Percentiles rank a stretch among this genome's conserved stretches.
Evolutionary conservation across 2,888 invertebrate genomes (phyloP).

Genomic region (Pristionchus maxplancki): DNA sequence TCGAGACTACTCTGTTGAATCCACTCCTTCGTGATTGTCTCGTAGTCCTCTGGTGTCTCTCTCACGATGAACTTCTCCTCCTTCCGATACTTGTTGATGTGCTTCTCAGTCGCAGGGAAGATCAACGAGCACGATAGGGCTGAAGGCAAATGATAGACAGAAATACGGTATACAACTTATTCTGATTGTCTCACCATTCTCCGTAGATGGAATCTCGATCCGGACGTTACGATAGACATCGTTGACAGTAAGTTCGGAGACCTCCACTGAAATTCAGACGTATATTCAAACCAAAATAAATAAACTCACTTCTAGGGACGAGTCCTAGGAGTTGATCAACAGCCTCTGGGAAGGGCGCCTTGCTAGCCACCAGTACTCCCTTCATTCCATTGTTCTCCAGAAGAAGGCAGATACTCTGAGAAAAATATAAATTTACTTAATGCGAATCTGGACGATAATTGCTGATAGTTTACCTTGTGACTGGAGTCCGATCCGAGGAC

Average conservation of each 20-base stretch:
- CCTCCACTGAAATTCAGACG: not conserved
- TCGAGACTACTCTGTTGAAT: slow-evolving; percentile 81
- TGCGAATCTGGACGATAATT: not conserved
- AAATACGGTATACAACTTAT: not conserved
- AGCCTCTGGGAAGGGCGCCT: slow-evolving; percentile 72
- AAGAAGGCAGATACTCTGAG: slow-evolving; percentile 65
- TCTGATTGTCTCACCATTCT: no score
- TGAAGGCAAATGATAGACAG: not conserved
- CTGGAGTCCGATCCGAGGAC: slow-evolving; percentile 68
- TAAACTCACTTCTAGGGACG: slow-evolving; percentile 21
- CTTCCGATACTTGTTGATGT: slow-evolving; percentile 89
- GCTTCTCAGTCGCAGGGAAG: slow-evolving; percentile 93
- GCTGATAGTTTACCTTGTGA: slow-evolving; percentile 63
- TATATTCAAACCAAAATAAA: not conserved
- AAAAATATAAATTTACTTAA: not conserved
- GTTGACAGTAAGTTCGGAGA: slow-evolving; percentile 65
- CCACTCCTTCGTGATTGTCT: slow-evolving; percentile 87
- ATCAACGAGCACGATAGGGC: slow-evolving; percentile 79
- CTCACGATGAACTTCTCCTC: slow-evolving; percentile 86
- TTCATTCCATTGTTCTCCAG: slow-evolving; percentile 66
- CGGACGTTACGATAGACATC: slow-evolving; percentile 73
- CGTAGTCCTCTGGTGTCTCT: slow-evolving; percentile 90
- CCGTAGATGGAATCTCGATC: slow-evolving; percentile 8
- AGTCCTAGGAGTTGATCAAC: slow-evolving; percentile 36
- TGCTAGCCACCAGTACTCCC: slow-evolving; percentile 70